A percentile compares a stretch with the other conserved stretches of the same genome.
These are phyloP conservation scores for Pogona vitticeps DNA, from an alignment of 2,113 vertebrate genomes.

Conservation along the genomic window DNA sequence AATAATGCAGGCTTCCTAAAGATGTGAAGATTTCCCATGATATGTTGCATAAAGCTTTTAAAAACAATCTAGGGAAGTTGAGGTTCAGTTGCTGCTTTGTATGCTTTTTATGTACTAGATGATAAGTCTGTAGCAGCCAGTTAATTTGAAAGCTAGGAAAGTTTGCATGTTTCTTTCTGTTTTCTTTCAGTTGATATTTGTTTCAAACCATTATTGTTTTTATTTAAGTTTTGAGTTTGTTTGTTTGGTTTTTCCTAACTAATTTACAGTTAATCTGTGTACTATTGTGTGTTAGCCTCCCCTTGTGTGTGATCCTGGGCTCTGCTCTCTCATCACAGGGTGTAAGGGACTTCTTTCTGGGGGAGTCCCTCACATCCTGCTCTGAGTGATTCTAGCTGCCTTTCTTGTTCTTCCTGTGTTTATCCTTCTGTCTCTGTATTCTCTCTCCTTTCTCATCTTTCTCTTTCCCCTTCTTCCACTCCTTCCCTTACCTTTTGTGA, in stretches of 20 bases:
- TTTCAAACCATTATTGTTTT: conserved; percentile 76
- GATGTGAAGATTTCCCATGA: conserved; percentile 23
- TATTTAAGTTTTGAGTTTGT: conserved; percentile 73
- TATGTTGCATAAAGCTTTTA: background rate
- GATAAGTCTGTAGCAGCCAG: conserved; percentile 82
- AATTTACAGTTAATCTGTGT: conserved; percentile 69
- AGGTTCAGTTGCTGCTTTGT: conserved; percentile 33
- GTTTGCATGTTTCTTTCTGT: conserved; percentile 92
- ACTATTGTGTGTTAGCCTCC: conserved; percentile 76
- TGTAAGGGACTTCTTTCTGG: conserved; percentile 47
- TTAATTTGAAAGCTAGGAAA: conserved; percentile 80
- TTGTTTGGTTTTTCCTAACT: conserved; percentile 66
- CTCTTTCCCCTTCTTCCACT: background rate
- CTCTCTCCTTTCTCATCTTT: conserved; percentile 17
- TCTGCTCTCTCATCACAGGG: conserved; percentile 51
- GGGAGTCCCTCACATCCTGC: conserved; percentile 27
- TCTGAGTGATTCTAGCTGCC: conserved; percentile 43
- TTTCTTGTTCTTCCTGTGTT: conserved; percentile 3
- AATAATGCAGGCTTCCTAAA: conserved; percentile 24
- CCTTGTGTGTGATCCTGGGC: conserved; percentile 7
- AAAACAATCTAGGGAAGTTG: conserved; percentile 21
- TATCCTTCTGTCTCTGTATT: conserved; percentile 13
- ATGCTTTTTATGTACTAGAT: conserved; percentile 75
- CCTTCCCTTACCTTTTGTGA: background rate
- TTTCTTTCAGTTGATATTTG: conserved; percentile 72